A percentile compares a stretch with the other conserved stretches of the same genome.
phyloP scores from a whole-genome alignment of 2,888 invertebrate genomes.

The Cheilosia impressa region DNA sequence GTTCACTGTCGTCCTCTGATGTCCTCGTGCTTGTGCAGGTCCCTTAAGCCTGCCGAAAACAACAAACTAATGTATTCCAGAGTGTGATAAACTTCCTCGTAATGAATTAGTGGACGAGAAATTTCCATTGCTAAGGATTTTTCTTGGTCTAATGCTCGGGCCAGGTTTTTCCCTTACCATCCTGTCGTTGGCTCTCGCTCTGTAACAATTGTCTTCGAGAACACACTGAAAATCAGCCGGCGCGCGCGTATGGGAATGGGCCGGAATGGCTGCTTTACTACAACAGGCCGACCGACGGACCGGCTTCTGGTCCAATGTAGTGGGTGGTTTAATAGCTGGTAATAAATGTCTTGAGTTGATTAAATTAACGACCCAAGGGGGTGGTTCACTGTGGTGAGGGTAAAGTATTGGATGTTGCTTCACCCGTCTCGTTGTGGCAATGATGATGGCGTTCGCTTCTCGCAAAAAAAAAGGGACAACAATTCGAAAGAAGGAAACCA shows the following conservation, averaged over 20 bases:
- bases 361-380: conserved; percentile 77
- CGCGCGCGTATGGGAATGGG: neutral
- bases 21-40: conserved; percentile 17
- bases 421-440: conserved; percentile 46
- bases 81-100: conserved; percentile 75
- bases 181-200: neutral
- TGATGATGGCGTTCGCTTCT: conserved; percentile 50
- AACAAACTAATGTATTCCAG: conserved; percentile 75
- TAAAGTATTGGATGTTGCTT: conserved; percentile 46
- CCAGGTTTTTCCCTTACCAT: conserved; percentile 4
- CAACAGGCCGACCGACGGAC: conserved; percentile 26
- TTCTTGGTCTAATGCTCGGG: conserved; percentile 42
- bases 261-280: neutral
- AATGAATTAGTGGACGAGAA: conserved; percentile 74
- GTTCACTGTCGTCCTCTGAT: conserved; percentile 11
- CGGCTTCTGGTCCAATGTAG: conserved; percentile 75
- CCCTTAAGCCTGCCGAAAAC: conserved; percentile 69
- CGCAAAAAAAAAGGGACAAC: conserved; percentile 24
- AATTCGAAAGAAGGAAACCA: conserved; percentile 7
- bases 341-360: conserved; percentile 78
- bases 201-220: conserved; percentile 42
- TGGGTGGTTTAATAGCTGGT: conserved; percentile 78
- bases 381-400: conserved; percentile 51
- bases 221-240: conserved; percentile 35
- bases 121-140: conserved; percentile 69